Conservation (phyloP, 53 echinoderm and acorn worm species). For the Paracentrotus lividus region DNA sequence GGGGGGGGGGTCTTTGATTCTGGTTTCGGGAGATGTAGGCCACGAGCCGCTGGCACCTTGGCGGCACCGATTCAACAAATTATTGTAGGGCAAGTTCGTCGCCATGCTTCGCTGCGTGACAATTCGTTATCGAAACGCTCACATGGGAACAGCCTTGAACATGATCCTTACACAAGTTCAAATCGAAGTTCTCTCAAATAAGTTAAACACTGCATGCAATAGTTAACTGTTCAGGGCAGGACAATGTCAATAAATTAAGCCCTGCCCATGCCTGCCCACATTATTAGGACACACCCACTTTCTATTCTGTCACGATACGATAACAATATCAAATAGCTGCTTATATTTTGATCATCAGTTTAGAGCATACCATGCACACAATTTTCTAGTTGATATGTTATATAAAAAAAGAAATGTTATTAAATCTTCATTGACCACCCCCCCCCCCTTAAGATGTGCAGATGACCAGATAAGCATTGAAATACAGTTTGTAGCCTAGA, state of each 20-base stretch:
- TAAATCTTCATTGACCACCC: no score
- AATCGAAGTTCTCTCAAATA: background rate
- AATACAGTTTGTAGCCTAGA: no score
- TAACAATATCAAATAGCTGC: background rate
- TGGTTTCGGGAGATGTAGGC: background rate
- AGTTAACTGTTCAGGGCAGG: background rate
- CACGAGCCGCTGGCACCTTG: background rate
- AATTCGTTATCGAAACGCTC: constrained; percentile 1
- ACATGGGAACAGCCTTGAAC: background rate
- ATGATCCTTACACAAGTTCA: background rate
- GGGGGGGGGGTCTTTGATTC: constrained; percentile 6
- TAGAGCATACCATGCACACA: no score
- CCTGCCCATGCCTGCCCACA: background rate
- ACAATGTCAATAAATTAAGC: background rate
- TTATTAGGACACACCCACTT: background rate
- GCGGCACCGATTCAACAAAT: constrained; percentile 13
- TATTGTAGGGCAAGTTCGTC: constrained; percentile 44
- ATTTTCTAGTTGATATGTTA: no score
- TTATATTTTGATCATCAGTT: background rate
- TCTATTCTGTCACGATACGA: background rate
- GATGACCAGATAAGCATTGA: no score
- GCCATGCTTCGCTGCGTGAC: constrained; percentile 4
- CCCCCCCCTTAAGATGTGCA: no score
- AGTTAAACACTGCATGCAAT: background rate
- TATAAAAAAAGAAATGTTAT: no score